These are phyloP conservation scores for Sarcoramphus papa DNA, from an alignment of 2,797 vertebrate species.

Conservation along the genomic window DNA sequence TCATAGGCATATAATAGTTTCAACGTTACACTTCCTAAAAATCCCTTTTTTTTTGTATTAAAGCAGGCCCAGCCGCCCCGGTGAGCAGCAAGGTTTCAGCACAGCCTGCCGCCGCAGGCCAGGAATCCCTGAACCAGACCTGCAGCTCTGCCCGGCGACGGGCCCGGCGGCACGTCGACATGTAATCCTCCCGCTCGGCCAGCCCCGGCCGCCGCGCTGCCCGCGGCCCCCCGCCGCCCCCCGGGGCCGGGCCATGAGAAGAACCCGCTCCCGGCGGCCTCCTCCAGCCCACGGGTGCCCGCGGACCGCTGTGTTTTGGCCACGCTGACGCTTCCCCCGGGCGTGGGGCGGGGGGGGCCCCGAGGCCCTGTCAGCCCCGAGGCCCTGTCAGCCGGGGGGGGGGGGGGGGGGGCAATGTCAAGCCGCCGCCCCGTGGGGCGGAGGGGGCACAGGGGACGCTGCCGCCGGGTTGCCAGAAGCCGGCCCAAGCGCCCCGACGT, in stretches of 20 bases:
- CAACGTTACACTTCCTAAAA: background rate
- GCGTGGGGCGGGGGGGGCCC: too few species aligned
- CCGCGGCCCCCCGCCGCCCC: background rate
- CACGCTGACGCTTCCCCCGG: too few species aligned
- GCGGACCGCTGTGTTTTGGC: too few species aligned
- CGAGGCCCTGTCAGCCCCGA: background rate
- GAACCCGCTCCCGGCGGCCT: background rate
- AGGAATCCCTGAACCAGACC: background rate
- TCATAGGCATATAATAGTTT: background rate
- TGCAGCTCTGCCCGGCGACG: background rate
- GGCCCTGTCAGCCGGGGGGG: background rate
- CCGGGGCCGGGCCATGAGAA: background rate
- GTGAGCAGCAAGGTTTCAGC: too few species aligned
- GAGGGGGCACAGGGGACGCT: background rate
- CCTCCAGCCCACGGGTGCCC: background rate
- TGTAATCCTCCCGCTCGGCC: background rate
- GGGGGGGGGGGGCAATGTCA: background rate
- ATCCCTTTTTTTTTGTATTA: background rate
- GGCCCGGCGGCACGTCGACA: background rate
- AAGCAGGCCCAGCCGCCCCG: background rate
- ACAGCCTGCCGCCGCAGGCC: background rate
- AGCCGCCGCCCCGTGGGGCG: too few species aligned
- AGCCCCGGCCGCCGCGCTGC: background rate
- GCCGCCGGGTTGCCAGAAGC: background rate
- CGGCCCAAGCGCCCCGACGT: background rate